These are phyloP conservation scores for Rotaria socialis DNA, from an alignment of 2,888 invertebrate genomes.

Conservation along the genomic window DNA sequence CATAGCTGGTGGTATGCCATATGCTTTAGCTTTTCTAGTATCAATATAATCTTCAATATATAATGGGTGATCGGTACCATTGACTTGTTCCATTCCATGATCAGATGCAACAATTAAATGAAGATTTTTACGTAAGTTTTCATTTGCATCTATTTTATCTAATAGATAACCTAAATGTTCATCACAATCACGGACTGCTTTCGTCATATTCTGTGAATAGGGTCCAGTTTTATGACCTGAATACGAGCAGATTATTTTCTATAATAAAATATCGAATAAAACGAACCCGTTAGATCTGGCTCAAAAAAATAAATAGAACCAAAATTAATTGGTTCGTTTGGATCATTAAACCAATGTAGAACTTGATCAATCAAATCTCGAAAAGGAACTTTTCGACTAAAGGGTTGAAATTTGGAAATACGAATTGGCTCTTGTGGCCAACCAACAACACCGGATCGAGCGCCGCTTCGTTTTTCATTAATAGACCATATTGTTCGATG, in stretches of 20 bases:
- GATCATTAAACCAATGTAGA: background rate
- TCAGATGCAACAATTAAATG: slow-evolving; percentile 39
- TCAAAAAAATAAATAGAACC: slow-evolving; percentile 70
- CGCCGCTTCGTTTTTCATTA: slow-evolving; percentile 22
- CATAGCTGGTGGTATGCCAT: background rate
- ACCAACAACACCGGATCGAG: slow-evolving; percentile 21
- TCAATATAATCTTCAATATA: slow-evolving; percentile 29
- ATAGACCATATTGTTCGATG: slow-evolving; percentile 34
- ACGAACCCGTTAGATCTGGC: slow-evolving; percentile 64
- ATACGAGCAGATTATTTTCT: background rate
- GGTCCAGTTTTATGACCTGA: slow-evolving; percentile 65
- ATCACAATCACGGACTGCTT: slow-evolving; percentile 60
- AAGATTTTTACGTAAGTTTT: background rate
- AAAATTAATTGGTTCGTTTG: slow-evolving; percentile 62
- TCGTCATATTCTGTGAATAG: slow-evolving; percentile 55
- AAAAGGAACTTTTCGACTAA: background rate
- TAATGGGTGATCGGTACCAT: background rate
- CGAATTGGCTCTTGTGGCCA: slow-evolving; percentile 15
- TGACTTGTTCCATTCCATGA: slow-evolving; percentile 39
- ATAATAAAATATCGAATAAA: background rate
- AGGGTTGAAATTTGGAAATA: background rate
- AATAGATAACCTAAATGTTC: slow-evolving; percentile 39
- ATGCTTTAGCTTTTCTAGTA: background rate
- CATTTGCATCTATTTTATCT: slow-evolving; percentile 35
- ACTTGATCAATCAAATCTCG: slow-evolving; percentile 38